Conservation (phyloP, 2,113 vertebrate species). For the Sapayoa aenigma region DNA sequence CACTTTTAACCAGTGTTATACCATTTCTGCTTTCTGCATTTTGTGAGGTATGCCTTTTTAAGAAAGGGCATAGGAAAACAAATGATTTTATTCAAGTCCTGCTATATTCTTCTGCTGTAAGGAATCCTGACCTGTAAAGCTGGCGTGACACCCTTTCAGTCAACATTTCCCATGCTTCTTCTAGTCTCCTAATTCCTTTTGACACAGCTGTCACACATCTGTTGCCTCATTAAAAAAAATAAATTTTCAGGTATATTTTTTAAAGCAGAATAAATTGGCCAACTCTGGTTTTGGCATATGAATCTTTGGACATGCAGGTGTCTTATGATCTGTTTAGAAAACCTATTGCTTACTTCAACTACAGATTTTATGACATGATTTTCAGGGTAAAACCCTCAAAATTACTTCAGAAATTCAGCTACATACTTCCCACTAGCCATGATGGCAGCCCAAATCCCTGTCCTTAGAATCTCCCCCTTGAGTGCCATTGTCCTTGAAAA, state of each 20-base stretch:
- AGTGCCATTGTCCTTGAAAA: neutral
- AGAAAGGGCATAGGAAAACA: neutral
- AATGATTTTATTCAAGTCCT: neutral
- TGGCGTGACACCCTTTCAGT: neutral
- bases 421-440: neutral
- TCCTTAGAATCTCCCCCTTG: neutral
- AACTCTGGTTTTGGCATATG: neutral
- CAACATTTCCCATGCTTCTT: accelerated
- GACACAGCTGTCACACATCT: neutral
- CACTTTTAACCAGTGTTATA: neutral
- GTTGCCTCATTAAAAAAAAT: neutral
- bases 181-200: neutral
- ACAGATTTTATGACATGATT: neutral
- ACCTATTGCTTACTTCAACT: neutral
- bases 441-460: neutral
- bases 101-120: neutral
- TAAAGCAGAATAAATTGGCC: neutral
- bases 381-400: neutral
- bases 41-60: neutral
- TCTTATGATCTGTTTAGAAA: neutral
- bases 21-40: neutral
- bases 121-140: neutral
- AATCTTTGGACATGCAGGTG: neutral
- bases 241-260: neutral
- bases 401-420: neutral